Evolutionary conservation across 2,797 vertebrate species (phyloP).

Genomic region (Gallinago solitaria): DNA sequence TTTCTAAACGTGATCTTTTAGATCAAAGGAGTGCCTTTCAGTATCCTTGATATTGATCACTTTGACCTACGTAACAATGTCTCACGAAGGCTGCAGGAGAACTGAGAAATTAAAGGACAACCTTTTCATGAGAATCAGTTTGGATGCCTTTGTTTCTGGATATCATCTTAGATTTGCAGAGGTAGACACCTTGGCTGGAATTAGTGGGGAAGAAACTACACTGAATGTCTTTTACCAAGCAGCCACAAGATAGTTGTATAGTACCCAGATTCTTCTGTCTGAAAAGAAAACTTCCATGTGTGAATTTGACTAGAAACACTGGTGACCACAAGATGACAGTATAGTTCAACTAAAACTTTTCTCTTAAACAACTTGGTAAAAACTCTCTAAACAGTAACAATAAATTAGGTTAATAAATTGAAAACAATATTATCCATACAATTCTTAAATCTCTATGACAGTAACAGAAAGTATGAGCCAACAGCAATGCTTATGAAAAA

Average conservation of each 20-base stretch:
- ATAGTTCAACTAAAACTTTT: constrained; percentile 2
- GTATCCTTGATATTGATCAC: neutral
- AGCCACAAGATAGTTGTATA: neutral
- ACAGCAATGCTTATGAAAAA: neutral
- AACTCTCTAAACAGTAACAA: neutral
- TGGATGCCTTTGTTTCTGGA: neutral
- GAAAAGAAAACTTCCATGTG: neutral
- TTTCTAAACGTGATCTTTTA: neutral
- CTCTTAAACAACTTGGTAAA: neutral
- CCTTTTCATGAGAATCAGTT: neutral
- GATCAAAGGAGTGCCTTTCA: neutral
- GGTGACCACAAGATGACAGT: constrained; percentile 54
- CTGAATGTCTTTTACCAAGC: neutral
- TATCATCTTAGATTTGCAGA: neutral
- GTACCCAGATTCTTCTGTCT: neutral
- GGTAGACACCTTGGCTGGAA: neutral
- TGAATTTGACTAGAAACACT: neutral
- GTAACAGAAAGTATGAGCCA: neutral
- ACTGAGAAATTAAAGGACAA: neutral
- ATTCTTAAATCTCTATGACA: neutral
- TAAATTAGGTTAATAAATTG: neutral
- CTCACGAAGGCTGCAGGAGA: neutral
- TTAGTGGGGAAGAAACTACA: neutral
- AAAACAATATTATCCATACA: neutral
- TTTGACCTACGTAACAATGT: neutral